Conservation (phyloP, 2,888 invertebrate genomes). For the Dicroscelio sp. region DNA sequence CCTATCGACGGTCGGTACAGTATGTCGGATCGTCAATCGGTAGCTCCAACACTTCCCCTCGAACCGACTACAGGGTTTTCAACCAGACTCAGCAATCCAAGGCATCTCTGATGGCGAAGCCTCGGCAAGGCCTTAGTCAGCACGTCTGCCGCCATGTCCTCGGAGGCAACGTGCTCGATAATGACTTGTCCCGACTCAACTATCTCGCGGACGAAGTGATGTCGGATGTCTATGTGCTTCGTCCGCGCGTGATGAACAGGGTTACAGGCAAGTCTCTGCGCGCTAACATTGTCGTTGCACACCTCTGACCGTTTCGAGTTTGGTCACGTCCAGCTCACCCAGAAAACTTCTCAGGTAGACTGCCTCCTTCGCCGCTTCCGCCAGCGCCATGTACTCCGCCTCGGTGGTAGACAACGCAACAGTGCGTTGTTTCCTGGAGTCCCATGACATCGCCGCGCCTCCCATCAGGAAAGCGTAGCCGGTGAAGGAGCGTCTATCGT, state of each 20-base stretch:
- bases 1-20: neutral
- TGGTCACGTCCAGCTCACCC: neutral
- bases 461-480: constrained; percentile 16
- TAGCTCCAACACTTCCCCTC: constrained; percentile 18
- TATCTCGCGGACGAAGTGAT: neutral
- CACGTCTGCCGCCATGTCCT: constrained; percentile 23
- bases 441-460: neutral
- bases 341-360: neutral
- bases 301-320: neutral
- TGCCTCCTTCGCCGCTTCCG: neutral
- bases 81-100: neutral
- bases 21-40: neutral
- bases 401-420: neutral
- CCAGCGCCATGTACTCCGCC: neutral
- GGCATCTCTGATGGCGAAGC: neutral
- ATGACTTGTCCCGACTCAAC: neutral
- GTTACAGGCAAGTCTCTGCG: neutral
- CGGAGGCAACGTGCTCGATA: neutral
- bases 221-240: constrained; percentile 2
- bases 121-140: constrained; percentile 7
- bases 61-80: neutral
- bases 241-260: neutral
- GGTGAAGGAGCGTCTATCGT: constrained; percentile 3
- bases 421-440: neutral
- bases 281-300: neutral